These are phyloP conservation scores for Aphodius granarius DNA, from an alignment of 2,888 invertebrate genomes.

Conservation along the genomic window DNA sequence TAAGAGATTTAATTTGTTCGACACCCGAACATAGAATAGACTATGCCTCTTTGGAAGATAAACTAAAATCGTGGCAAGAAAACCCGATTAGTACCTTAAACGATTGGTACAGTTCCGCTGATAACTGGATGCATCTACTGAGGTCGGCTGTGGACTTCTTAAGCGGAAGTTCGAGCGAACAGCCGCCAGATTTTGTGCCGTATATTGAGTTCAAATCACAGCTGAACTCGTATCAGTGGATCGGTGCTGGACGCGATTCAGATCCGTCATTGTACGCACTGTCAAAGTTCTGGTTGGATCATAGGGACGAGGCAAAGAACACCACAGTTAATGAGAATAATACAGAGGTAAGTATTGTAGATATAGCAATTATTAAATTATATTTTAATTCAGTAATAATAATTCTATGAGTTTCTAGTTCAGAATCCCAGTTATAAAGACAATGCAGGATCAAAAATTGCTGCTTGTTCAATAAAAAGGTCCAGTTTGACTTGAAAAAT, in stretches of 20 bases:
- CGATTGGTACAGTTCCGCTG: conserved; percentile 73
- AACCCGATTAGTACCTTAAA: conserved; percentile 82
- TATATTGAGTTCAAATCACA: conserved; percentile 81
- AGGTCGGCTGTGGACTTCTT: conserved; percentile 82
- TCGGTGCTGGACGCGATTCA: conserved; percentile 89
- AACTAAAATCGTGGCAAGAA: conserved; percentile 70
- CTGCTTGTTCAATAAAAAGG: too few relatives aligned
- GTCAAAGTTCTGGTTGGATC: conserved; percentile 79
- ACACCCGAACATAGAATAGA: conserved; percentile 84
- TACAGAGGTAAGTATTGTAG: conserved; percentile 33
- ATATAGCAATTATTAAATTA: neutral
- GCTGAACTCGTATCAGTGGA: conserved; percentile 84
- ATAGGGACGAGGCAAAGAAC: conserved; percentile 55
- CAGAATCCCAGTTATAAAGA: too few relatives aligned
- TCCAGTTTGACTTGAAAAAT: too few relatives aligned
- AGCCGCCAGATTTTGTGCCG: conserved; percentile 86
- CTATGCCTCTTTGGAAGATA: conserved; percentile 71
- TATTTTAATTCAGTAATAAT: too few relatives aligned
- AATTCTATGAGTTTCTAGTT: too few relatives aligned
- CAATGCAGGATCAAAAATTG: too few relatives aligned
- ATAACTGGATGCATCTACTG: conserved; percentile 75
- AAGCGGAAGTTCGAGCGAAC: conserved; percentile 77
- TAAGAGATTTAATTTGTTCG: conserved; percentile 86
- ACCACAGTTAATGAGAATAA: conserved; percentile 32
- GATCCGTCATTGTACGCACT: conserved; percentile 75